Conservation (phyloP, 2,113 vertebrate genomes). For the Chitala chitala region DNA sequence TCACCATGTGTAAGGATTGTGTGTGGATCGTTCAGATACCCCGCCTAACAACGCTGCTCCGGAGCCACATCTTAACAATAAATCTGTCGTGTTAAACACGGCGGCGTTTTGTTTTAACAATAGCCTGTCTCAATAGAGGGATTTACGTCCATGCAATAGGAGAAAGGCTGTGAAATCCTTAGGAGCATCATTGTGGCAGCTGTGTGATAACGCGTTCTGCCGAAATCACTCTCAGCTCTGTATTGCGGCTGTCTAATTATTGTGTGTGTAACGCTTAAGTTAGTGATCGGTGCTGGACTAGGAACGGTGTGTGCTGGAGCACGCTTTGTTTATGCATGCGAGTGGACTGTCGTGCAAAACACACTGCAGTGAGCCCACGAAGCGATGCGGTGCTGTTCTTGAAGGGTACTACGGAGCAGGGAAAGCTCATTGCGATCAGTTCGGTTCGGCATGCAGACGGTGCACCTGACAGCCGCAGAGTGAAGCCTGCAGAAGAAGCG, state of each 20-base stretch:
- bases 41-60: slow-evolving; percentile 37
- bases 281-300: slow-evolving; percentile 2
- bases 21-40: slow-evolving; percentile 57
- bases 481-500: slow-evolving; percentile 39
- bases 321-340: slow-evolving; percentile 31
- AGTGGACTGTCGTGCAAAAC: slow-evolving; percentile 25
- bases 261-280: slow-evolving; percentile 35
- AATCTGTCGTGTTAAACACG: neutral
- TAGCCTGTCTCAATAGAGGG: too few species aligned
- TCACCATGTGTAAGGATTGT: slow-evolving; percentile 51
- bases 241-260: slow-evolving; percentile 23
- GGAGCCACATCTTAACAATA: neutral
- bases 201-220: slow-evolving; percentile 2
- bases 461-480: slow-evolving; percentile 41
- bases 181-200: neutral
- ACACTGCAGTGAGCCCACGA: slow-evolving; percentile 24
- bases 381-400: slow-evolving; percentile 39
- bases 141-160: too few species aligned
- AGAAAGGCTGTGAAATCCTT: too few species aligned
- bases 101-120: neutral
- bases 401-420: slow-evolving; percentile 27
- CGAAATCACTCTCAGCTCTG: neutral
- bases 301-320: neutral
- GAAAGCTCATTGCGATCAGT: slow-evolving; percentile 37
- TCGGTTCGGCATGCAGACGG: slow-evolving; percentile 32